Conservation (phyloP, 2,113 vertebrate species). For the Gadus chalcogrammus region DNA sequence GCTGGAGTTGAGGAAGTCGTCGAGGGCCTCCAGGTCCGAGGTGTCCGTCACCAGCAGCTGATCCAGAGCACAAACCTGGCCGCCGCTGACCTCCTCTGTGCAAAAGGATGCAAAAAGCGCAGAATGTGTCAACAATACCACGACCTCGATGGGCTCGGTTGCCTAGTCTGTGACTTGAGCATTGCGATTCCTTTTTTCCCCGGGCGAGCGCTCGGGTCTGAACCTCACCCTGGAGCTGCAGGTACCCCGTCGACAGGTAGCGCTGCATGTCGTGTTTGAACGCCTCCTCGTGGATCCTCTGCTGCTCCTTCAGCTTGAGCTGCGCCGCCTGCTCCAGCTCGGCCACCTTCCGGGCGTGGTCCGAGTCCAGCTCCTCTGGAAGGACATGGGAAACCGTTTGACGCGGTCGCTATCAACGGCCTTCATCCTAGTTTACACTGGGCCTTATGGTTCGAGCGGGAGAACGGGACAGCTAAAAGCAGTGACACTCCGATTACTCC, state of each 20-base stretch:
- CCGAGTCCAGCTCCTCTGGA: conserved; percentile 82
- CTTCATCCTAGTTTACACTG: too few species aligned
- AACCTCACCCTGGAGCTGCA: conserved; percentile 83
- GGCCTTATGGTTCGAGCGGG: too few species aligned
- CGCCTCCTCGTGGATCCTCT: conserved; percentile 95
- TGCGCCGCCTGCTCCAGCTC: conserved; percentile 88
- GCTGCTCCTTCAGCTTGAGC: conserved; percentile 85
- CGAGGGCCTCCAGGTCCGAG: conserved; percentile 91
- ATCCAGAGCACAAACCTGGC: conserved; percentile 85
- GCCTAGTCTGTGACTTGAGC: neutral
- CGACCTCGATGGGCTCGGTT: neutral
- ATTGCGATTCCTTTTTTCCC: too few species aligned
- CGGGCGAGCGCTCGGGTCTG: too few species aligned
- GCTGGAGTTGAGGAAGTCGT: conserved; percentile 89
- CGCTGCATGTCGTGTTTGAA: conserved; percentile 96
- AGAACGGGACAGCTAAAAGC: too few species aligned
- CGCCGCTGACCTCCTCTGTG: conserved; percentile 46
- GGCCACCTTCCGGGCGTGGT: conserved; percentile 83
- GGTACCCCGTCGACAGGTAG: conserved; percentile 87
- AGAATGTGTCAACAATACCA: neutral
- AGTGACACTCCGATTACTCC: too few species aligned
- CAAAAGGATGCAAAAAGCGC: neutral
- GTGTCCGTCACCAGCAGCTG: conserved; percentile 89
- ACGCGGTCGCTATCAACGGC: too few species aligned
- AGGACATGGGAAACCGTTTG: neutral